These are phyloP conservation scores for Cetoscarus ocellatus DNA, from an alignment of 2,797 vertebrate species.

Conservation along the genomic window DNA sequence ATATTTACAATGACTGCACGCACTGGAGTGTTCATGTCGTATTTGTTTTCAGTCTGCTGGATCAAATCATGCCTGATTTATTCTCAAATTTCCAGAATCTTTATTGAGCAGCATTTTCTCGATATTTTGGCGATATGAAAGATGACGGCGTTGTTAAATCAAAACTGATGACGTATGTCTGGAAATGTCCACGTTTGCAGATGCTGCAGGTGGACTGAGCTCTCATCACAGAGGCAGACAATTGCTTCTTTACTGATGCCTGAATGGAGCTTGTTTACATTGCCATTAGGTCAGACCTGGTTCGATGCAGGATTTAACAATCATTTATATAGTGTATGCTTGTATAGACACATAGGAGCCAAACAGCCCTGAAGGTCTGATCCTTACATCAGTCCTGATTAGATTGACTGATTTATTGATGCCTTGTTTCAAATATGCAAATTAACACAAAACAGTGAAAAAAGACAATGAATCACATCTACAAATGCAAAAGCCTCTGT, in stretches of 20 bases:
- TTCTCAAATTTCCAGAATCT: conserved; percentile 7
- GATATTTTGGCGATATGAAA: conserved; percentile 11
- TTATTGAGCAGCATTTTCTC: background rate
- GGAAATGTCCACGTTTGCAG: conserved; percentile 54
- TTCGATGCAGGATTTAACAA: conserved; percentile 6
- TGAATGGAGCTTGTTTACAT: conserved; percentile 59
- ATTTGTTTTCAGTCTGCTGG: conserved; percentile 4
- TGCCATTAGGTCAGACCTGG: conserved; percentile 34
- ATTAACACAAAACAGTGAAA: too few species aligned
- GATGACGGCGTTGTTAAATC: conserved; percentile 53
- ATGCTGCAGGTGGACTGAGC: conserved; percentile 76
- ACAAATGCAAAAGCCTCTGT: too few species aligned
- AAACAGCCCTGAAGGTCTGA: too few species aligned
- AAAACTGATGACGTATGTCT: conserved; percentile 58
- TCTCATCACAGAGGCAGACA: conserved; percentile 39
- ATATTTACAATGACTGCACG: background rate
- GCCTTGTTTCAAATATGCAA: too few species aligned
- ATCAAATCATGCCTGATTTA: conserved; percentile 19
- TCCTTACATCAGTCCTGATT: too few species aligned
- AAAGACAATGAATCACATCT: too few species aligned
- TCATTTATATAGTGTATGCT: background rate
- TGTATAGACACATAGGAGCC: too few species aligned
- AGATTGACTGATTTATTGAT: too few species aligned
- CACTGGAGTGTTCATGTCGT: background rate
- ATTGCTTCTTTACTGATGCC: conserved; percentile 30